A percentile compares a stretch with the other conserved stretches of the same genome.
Conservation (phyloP, 2,113 vertebrate genomes). For the Callospermophilus lateralis region DNA sequence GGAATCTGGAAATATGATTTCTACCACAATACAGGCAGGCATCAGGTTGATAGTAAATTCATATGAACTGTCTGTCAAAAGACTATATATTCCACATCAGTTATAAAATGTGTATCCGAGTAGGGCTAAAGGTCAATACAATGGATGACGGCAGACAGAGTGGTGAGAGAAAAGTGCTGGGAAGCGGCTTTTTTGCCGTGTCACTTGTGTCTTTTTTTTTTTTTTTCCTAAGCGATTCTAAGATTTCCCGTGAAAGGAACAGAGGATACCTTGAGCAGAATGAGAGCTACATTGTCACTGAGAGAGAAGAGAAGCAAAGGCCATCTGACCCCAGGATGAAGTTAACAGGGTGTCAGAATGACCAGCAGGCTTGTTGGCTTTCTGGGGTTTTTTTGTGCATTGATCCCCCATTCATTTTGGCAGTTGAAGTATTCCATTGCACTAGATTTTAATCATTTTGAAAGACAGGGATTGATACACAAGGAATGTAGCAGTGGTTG, state of each 20-base stretch:
- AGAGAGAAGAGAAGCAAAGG: neutral
- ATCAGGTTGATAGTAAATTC: slow-evolving; percentile 66
- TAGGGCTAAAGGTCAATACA: slow-evolving; percentile 48
- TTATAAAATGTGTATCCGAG: slow-evolving; percentile 61
- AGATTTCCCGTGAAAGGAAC: slow-evolving; percentile 27
- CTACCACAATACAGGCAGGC: slow-evolving; percentile 44
- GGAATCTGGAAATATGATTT: slow-evolving; percentile 63
- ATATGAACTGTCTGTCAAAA: slow-evolving; percentile 70
- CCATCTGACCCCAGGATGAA: neutral
- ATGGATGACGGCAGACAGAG: neutral
- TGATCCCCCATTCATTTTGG: slow-evolving; percentile 55
- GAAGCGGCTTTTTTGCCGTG: neutral
- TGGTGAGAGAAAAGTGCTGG: slow-evolving; percentile 26
- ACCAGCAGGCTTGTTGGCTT: neutral
- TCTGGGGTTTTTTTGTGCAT: neutral
- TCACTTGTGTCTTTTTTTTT: neutral
- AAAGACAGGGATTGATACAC: slow-evolving; percentile 57
- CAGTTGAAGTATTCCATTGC: slow-evolving; percentile 36
- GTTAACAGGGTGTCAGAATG: neutral
- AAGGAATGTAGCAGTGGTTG: neutral
- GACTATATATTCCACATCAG: slow-evolving; percentile 21
- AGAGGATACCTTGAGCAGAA: neutral
- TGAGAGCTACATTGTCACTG: neutral
- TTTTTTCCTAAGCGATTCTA: neutral
- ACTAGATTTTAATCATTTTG: slow-evolving; percentile 63